Conservation (phyloP, 2,888 invertebrate genomes). For the Sipha maydis region DNA sequence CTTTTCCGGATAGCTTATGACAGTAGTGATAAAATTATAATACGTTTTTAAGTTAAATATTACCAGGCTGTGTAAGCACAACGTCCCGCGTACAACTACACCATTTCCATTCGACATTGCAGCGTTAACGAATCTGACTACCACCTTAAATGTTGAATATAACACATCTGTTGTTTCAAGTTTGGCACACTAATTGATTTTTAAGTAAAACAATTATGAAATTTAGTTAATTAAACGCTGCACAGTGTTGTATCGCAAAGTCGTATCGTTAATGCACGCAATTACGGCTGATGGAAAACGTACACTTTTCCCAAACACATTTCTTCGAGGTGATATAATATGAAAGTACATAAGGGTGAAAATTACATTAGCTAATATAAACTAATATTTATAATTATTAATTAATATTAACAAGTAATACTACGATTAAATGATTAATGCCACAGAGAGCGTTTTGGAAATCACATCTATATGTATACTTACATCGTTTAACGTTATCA, state of each 20-base stretch:
- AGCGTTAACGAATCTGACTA: neutral
- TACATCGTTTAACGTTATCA: neutral
- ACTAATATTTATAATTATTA: no score
- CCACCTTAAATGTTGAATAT: neutral
- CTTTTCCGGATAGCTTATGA: no score
- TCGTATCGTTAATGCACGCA: no score
- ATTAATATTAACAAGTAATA: no score
- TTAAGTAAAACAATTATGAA: neutral
- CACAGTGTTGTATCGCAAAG: neutral
- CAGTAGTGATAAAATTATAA: neutral
- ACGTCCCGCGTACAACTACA: neutral
- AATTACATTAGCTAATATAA: no score
- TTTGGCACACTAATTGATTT: neutral
- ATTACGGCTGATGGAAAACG: no score
- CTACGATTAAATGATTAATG: no score
- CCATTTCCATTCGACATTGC: no score
- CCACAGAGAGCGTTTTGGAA: neutral
- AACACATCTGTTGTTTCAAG: neutral
- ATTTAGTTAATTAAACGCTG: neutral
- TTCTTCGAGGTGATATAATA: no score
- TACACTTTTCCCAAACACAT: no score
- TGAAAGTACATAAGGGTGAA: no score
- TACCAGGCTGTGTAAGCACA: neutral
- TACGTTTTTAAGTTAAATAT: neutral
- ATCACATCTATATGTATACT: neutral